phyloP scores from a whole-genome alignment of 2,888 invertebrate species.

The Zaprionus bogoriensis region DNA sequence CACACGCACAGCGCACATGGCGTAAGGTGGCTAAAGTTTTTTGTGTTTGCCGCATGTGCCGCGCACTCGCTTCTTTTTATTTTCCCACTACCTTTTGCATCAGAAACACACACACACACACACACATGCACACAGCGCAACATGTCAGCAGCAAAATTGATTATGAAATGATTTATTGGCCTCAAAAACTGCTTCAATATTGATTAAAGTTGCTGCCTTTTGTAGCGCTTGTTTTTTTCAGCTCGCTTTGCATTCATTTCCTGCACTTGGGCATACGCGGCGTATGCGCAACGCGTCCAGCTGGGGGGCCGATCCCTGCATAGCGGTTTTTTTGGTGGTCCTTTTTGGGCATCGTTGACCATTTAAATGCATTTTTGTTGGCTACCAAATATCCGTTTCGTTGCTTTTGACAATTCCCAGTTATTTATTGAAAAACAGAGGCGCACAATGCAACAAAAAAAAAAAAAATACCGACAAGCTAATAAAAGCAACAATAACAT shows the following conservation, averaged over 20 bases:
- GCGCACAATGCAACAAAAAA: slow-evolving; percentile 2
- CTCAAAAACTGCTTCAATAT: slow-evolving; percentile 78
- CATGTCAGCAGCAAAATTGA: slow-evolving; percentile 78
- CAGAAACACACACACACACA: slow-evolving; percentile 11
- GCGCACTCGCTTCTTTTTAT: slow-evolving; percentile 40
- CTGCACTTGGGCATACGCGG: slow-evolving; percentile 17
- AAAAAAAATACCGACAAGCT: slow-evolving; percentile 3
- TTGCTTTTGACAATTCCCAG: slow-evolving; percentile 52
- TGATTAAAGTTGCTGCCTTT: slow-evolving; percentile 69
- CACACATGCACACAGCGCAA: slow-evolving; percentile 27
- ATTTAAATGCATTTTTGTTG: slow-evolving; percentile 65
- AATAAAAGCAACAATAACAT: slow-evolving; percentile 24
- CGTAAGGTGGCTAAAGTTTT: slow-evolving; percentile 54
- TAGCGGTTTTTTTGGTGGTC: neutral
- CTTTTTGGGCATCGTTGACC: slow-evolving; percentile 28
- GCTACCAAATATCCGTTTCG: slow-evolving; percentile 62
- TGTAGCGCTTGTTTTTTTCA: slow-evolving; percentile 9
- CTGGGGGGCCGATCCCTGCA: neutral
- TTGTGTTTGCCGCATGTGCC: slow-evolving; percentile 54
- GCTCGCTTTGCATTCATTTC: slow-evolving; percentile 31
- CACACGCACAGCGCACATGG: slow-evolving; percentile 33
- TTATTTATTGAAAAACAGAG: slow-evolving; percentile 56
- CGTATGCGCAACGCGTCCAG: slow-evolving; percentile 42
- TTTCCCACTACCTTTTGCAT: slow-evolving; percentile 38
- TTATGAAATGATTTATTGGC: slow-evolving; percentile 81